A percentile compares a stretch with the other conserved stretches of the same genome.
Evolutionary conservation across 2,888 invertebrate species (phyloP).

Genomic region (Rugalucina vietnamica): DNA sequence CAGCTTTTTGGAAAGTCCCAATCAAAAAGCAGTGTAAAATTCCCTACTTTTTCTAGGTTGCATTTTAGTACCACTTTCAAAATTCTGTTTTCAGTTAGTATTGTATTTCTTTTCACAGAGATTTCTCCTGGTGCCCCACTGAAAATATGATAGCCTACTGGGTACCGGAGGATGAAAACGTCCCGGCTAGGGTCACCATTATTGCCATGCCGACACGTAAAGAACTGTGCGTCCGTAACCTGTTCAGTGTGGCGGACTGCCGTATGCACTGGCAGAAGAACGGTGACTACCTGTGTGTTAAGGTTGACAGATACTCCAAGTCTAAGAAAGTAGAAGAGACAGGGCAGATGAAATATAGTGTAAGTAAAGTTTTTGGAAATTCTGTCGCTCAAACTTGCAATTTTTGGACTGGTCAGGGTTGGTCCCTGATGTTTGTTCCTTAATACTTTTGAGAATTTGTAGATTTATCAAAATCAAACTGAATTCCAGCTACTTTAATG

Average conservation of each 20-base stretch:
- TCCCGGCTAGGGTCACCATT: slow-evolving; percentile 96
- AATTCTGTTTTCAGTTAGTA: too few species aligned
- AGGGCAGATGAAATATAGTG: slow-evolving; percentile 94
- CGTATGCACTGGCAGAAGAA: slow-evolving; percentile 99
- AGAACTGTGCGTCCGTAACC: slow-evolving; percentile 92
- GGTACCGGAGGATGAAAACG: slow-evolving; percentile 97
- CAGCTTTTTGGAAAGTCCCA: too few species aligned
- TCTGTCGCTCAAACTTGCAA: too few species aligned
- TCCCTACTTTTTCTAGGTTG: too few species aligned
- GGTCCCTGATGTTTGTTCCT: too few species aligned
- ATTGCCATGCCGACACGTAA: slow-evolving; percentile 91
- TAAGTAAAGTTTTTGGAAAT: too few species aligned
- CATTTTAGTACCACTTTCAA: too few species aligned
- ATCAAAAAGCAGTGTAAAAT: too few species aligned
- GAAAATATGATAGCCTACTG: slow-evolving; percentile 98
- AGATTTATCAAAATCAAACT: too few species aligned
- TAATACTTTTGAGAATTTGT: too few species aligned
- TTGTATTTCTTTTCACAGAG: slow-evolving; percentile 85
- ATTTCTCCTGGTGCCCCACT: slow-evolving; percentile 99
- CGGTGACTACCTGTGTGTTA: slow-evolving; percentile 98
- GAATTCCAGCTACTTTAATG: too few species aligned
- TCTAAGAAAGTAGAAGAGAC: slow-evolving; percentile 94
- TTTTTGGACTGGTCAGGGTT: too few species aligned
- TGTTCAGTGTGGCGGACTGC: slow-evolving; percentile 99
- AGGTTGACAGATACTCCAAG: slow-evolving; percentile 95